Percentiles rank a stretch among this genome's conserved stretches.
Conservation (phyloP, 2,797 vertebrate genomes). For the Arrhamphus sclerolepis region DNA sequence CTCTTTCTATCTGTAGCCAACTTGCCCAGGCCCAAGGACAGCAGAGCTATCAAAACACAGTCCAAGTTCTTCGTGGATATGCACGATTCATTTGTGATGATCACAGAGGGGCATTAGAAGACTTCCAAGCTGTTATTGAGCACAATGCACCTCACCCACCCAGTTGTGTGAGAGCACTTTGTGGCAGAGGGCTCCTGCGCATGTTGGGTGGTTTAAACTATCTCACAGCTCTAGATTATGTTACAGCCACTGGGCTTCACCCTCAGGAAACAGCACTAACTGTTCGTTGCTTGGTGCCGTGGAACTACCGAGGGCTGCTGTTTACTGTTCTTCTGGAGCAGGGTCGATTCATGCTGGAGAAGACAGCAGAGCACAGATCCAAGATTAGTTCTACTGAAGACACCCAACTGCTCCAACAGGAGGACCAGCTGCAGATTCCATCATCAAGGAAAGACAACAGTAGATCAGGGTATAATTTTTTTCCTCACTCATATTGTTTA, state of each 20-base stretch:
- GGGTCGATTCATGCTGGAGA: constrained; percentile 87
- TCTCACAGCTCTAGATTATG: constrained; percentile 90
- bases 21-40: constrained; percentile 79
- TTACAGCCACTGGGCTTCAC: constrained; percentile 88
- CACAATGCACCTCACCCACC: constrained; percentile 85
- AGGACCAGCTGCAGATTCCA: constrained; percentile 20
- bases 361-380: constrained; percentile 29
- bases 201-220: constrained; percentile 84
- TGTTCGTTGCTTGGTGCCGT: constrained; percentile 90
- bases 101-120: constrained; percentile 81
- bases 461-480: constrained; percentile 78
- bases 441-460: constrained; percentile 50
- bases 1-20: constrained; percentile 85
- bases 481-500: background rate
- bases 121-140: constrained; percentile 92
- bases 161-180: constrained; percentile 92
- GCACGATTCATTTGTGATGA: constrained; percentile 84
- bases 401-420: constrained; percentile 32
- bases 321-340: constrained; percentile 90
- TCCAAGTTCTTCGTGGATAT: constrained; percentile 89
- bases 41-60: constrained; percentile 85
- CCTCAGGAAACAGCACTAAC: constrained; percentile 86
- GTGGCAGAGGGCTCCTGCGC: constrained; percentile 90
- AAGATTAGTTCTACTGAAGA: constrained; percentile 27
- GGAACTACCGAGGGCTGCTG: constrained; percentile 93